These are phyloP conservation scores for Lordiphosa mommai DNA, from an alignment of 1,140 invertebrate species.

Conservation along the genomic window DNA sequence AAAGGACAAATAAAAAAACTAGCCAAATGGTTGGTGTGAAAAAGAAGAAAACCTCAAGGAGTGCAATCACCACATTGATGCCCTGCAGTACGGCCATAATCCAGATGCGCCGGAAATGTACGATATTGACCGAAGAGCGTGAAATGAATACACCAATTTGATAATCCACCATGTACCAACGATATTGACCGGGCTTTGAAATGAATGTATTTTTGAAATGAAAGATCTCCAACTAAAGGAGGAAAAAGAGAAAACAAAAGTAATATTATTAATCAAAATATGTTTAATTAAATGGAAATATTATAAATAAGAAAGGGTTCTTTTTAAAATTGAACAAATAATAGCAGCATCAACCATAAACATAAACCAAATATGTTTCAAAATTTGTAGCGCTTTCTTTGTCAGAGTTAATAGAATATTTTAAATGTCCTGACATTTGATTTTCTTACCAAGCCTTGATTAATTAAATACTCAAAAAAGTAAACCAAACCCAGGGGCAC, in stretches of 20 bases:
- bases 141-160: slow-evolving; percentile 95
- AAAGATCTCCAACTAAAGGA: too few species aligned
- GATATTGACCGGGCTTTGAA: slow-evolving; percentile 90
- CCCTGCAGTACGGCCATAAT: slow-evolving; percentile 88
- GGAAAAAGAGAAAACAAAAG: too few species aligned
- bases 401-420: too few species aligned
- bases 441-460: slow-evolving; percentile 89
- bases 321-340: too few species aligned
- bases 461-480: slow-evolving; percentile 94
- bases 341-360: too few species aligned
- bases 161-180: slow-evolving; percentile 92
- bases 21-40: slow-evolving; percentile 89
- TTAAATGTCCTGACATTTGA: too few species aligned
- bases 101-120: slow-evolving; percentile 87
- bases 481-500: slow-evolving; percentile 90
- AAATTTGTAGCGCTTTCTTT: too few species aligned
- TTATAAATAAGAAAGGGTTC: too few species aligned
- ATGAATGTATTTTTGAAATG: neutral
- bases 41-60: slow-evolving; percentile 85
- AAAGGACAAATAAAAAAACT: slow-evolving; percentile 86
- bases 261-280: too few species aligned
- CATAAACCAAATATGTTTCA: too few species aligned
- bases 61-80: slow-evolving; percentile 85
- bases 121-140: slow-evolving; percentile 89
- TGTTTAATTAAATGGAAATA: too few species aligned